phyloP scores from a whole-genome alignment of 92 coral and sea anemone genomes.

The Desmophyllum pertusum region DNA sequence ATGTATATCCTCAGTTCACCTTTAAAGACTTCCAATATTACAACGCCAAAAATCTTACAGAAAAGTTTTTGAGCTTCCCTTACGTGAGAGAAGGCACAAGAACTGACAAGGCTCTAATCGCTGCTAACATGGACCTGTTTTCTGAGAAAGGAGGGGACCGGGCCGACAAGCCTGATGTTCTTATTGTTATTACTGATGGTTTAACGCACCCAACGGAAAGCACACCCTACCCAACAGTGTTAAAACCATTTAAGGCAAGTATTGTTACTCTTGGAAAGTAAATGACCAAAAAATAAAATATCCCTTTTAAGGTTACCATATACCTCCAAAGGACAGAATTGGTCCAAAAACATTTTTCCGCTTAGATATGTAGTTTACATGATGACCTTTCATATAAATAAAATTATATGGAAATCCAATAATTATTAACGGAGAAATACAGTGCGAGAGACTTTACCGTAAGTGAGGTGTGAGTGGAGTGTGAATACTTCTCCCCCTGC shows the following conservation, averaged over 20 bases:
- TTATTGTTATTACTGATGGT: conserved; percentile 84
- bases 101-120: conserved; percentile 47
- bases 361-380: no score
- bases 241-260: conserved; percentile 31
- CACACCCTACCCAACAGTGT: conserved; percentile 26
- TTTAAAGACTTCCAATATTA: conserved; percentile 38
- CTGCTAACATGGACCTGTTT: conserved; percentile 52
- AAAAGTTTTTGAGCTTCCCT: conserved; percentile 32
- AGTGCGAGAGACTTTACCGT: no score
- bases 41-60: conserved; percentile 13
- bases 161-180: conserved; percentile 44
- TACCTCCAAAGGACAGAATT: no score
- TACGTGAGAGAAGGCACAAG: conserved; percentile 46
- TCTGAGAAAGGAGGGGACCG: conserved; percentile 46
- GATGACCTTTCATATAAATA: no score
- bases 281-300: no score
- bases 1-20: conserved; percentile 34
- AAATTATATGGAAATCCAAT: no score
- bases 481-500: no score
- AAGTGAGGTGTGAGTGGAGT: no score
- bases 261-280: not conserved
- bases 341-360: no score
- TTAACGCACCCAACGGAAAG: conserved; percentile 36
- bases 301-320: no score
- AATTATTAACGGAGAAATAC: no score